phyloP scores from a whole-genome alignment of 2,113 vertebrate species.

The Rhegmatorhina hoffmannsi region DNA sequence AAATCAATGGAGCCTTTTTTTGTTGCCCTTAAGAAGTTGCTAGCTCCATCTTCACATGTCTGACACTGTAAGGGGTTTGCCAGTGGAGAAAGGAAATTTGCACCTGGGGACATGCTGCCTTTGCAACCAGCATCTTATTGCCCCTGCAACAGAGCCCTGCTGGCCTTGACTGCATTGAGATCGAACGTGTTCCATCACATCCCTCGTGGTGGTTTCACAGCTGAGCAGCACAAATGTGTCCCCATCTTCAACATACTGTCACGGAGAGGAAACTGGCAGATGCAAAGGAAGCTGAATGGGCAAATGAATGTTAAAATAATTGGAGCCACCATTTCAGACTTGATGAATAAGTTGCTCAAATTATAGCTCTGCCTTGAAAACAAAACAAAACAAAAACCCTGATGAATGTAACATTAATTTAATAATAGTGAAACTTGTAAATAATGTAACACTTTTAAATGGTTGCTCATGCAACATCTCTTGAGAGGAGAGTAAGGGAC shows the following conservation, averaged over 20 bases:
- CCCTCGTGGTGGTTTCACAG: neutral
- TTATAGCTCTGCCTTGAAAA: conserved; percentile 64
- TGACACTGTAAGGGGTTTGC: neutral
- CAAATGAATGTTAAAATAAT: conserved; percentile 71
- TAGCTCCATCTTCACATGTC: neutral
- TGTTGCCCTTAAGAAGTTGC: neutral
- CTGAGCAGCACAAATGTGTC: neutral
- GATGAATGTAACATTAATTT: conserved; percentile 65
- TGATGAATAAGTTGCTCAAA: conserved; percentile 68
- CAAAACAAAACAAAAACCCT: conserved; percentile 54
- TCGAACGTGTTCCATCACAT: fast-evolving
- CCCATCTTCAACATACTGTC: neutral
- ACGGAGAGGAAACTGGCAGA: conserved; percentile 45
- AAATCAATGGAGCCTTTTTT: neutral
- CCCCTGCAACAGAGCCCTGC: fast-evolving
- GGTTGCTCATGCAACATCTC: conserved; percentile 44
- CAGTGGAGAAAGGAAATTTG: neutral
- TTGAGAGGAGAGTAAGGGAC: conserved; percentile 23
- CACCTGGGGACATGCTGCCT: neutral
- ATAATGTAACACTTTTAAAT: conserved; percentile 66
- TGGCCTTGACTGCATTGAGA: fast-evolving
- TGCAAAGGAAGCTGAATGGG: conserved; percentile 65
- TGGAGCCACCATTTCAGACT: conserved; percentile 61
- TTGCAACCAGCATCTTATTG: neutral
- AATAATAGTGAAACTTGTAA: conserved; percentile 70